A percentile compares a stretch with the other conserved stretches of the same genome.
Evolutionary conservation across 2,797 vertebrate genomes (phyloP).

Genomic region (Spondyliosoma cantharus): DNA sequence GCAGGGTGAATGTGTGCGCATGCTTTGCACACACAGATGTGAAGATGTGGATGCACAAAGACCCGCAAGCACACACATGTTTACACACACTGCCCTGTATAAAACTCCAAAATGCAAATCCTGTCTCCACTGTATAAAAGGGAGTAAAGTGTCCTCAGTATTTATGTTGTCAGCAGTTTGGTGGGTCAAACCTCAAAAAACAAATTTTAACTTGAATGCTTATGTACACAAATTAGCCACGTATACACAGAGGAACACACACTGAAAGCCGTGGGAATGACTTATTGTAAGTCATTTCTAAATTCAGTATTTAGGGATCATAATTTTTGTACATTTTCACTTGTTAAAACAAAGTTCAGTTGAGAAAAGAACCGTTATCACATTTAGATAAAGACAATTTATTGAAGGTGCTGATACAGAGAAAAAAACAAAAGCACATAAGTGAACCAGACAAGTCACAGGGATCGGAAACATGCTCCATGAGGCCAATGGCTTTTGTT

Average conservation of each 20-base stretch:
- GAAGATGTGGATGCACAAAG: not conserved
- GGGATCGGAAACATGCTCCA: too few relatives aligned
- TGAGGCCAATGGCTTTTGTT: too few relatives aligned
- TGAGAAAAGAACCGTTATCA: too few relatives aligned
- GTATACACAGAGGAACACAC: too few relatives aligned
- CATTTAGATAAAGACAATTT: not conserved
- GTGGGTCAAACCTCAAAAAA: not conserved
- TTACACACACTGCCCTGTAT: not conserved
- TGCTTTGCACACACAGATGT: not conserved
- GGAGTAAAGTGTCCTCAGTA: not conserved
- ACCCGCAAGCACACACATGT: not conserved
- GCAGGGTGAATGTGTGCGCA: not conserved
- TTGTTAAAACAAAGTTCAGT: too few relatives aligned
- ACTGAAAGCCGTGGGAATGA: too few relatives aligned
- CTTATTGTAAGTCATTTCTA: too few relatives aligned
- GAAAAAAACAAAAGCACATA: too few relatives aligned
- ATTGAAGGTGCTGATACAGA: not conserved
- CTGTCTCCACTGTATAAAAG: not conserved
- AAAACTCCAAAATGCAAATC: not conserved
- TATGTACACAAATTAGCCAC: not conserved
- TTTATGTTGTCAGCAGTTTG: conserved; percentile 4
- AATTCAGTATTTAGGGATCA: too few relatives aligned
- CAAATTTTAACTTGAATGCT: not conserved
- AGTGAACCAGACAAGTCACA: too few relatives aligned
- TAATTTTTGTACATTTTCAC: too few relatives aligned